phyloP scores from a whole-genome alignment of 2,888 invertebrate genomes.

The Camponotus fellah region DNA sequence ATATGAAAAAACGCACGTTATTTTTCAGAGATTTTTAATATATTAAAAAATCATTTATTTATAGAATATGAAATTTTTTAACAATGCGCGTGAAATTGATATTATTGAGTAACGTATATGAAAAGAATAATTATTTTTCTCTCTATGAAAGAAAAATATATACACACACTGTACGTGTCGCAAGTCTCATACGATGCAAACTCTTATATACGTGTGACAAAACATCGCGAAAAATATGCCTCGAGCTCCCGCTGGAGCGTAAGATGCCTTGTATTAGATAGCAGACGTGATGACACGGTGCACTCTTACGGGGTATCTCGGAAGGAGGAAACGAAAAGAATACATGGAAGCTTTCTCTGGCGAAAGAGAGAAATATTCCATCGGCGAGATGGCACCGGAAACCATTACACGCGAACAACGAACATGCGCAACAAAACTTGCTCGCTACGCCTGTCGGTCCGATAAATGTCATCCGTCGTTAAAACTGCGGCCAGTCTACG shows the following conservation, averaged over 20 bases:
- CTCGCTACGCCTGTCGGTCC: conserved; percentile 36
- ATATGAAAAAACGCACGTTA: background rate
- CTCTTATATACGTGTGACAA: background rate
- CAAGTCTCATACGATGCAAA: background rate
- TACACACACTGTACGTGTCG: background rate
- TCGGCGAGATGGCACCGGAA: conserved; percentile 14
- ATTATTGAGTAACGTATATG: background rate
- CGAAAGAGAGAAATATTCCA: conserved; percentile 37
- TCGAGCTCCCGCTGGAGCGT: conserved; percentile 31
- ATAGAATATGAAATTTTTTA: background rate
- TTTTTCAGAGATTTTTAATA: background rate
- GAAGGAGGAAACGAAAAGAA: conserved; percentile 10
- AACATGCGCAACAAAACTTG: conserved; percentile 52
- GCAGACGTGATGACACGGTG: conserved; percentile 27
- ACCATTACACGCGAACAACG: conserved; percentile 45
- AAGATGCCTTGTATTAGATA: conserved; percentile 29
- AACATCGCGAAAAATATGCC: conserved; percentile 32
- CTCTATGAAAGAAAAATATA: background rate
- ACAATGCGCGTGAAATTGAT: background rate
- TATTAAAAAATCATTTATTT: background rate
- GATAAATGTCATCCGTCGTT: conserved; percentile 41
- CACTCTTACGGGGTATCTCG: conserved; percentile 12
- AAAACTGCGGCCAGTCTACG: conserved; percentile 16
- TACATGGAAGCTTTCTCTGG: background rate
- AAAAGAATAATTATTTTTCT: conserved; percentile 1